Conservation (phyloP, 2,888 invertebrate genomes). For the Spicauda simplicius region DNA sequence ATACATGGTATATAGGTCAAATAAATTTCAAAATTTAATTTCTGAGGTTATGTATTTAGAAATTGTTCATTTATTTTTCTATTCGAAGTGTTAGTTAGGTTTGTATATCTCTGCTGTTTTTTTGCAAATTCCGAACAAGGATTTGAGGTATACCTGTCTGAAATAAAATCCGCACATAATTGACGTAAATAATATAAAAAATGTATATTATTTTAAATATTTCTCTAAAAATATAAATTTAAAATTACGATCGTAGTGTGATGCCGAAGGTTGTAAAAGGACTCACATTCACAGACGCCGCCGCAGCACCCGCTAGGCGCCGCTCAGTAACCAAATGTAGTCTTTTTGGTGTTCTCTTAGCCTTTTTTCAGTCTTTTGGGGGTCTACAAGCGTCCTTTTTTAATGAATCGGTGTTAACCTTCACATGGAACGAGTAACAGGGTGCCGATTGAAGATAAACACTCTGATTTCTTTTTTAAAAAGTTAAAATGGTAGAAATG, state of each 20-base stretch:
- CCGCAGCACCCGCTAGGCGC: constrained; percentile 80
- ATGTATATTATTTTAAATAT: no score
- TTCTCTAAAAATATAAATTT: no score
- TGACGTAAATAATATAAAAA: no score
- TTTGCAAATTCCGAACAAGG: no score
- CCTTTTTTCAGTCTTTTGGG: constrained; percentile 82
- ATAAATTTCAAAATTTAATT: no score
- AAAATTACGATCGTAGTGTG: constrained; percentile 7
- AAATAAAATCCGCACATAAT: no score
- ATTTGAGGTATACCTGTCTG: no score
- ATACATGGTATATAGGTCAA: no score
- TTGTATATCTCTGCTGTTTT: no score
- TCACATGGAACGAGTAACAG: constrained; percentile 80
- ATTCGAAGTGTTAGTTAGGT: no score
- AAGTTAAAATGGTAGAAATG: constrained; percentile 71
- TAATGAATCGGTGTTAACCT: constrained; percentile 85
- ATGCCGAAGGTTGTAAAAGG: constrained; percentile 61
- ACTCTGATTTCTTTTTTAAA: constrained; percentile 57
- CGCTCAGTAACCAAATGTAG: constrained; percentile 78
- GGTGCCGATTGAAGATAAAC: constrained; percentile 83
- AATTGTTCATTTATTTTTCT: no score
- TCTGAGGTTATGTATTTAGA: no score
- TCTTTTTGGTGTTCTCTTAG: constrained; percentile 67
- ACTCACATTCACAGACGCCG: constrained; percentile 78
- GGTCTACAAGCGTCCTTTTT: constrained; percentile 78